A percentile compares a stretch with the other conserved stretches of the same genome.
Evolutionary conservation across 2,113 vertebrate genomes (phyloP).

Genomic region (Planiliza haematocheilus): DNA sequence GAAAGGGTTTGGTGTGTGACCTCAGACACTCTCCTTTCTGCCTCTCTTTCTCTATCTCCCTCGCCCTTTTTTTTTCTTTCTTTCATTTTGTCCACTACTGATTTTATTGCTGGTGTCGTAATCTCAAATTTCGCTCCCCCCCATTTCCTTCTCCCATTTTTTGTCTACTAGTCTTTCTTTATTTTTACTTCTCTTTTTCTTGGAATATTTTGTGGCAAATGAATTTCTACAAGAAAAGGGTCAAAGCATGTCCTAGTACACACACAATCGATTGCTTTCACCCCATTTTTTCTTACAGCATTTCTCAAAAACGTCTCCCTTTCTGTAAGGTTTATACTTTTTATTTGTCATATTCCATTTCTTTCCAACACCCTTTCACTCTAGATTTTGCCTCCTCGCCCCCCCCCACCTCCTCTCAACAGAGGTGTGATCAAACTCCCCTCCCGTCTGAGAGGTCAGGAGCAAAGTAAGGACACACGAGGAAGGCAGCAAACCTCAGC

Average conservation of each 20-base stretch:
- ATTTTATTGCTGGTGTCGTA: slow-evolving; percentile 12
- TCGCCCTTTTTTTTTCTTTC: slow-evolving; percentile 13
- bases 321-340: background rate
- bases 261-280: too few relatives aligned
- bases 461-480: slow-evolving; percentile 61
- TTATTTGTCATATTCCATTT: background rate
- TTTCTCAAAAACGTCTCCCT: background rate
- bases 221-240: background rate
- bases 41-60: slow-evolving; percentile 14
- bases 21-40: slow-evolving; percentile 73
- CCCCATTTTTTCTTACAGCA: too few relatives aligned
- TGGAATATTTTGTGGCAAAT: slow-evolving; percentile 1
- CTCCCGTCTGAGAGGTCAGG: slow-evolving; percentile 43
- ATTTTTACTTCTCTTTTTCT: slow-evolving; percentile 4
- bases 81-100: slow-evolving; percentile 17
- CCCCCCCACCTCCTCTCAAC: slow-evolving; percentile 1
- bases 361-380: background rate
- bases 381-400: background rate
- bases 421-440: slow-evolving; percentile 48
- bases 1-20: slow-evolving; percentile 83
- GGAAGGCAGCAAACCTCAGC: slow-evolving; percentile 49
- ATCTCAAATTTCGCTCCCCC: background rate
- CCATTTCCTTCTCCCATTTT: background rate
- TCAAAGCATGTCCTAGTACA: background rate
- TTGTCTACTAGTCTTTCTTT: background rate